phyloP scores from a whole-genome alignment of 1,140 invertebrate genomes.

The Pachyrhynchus sulphureomaculatus region DNA sequence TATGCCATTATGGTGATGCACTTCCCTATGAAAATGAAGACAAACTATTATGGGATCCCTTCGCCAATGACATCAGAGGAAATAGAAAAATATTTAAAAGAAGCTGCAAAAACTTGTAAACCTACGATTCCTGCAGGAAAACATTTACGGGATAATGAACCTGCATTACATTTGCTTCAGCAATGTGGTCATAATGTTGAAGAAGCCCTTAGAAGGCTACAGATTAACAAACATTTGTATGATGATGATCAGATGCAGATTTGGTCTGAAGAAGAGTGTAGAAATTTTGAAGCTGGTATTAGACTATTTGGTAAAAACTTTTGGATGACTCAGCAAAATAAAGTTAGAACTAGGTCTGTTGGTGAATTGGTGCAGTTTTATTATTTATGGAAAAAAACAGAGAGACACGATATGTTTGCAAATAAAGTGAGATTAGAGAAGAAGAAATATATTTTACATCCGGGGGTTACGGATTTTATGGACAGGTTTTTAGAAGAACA shows the following conservation, averaged over 20 bases:
- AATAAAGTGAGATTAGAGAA: conserved; percentile 79
- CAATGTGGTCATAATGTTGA: conserved; percentile 93
- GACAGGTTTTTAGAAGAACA: conserved; percentile 47
- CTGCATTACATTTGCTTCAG: conserved; percentile 84
- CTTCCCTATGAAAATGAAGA: conserved; percentile 88
- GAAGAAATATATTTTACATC: conserved; percentile 82
- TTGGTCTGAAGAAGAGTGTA: conserved; percentile 96
- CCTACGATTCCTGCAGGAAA: conserved; percentile 65
- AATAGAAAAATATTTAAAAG: conserved; percentile 77
- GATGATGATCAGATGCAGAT: conserved; percentile 70
- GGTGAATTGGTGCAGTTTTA: conserved; percentile 96
- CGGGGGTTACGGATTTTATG: conserved; percentile 82
- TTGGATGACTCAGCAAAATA: conserved; percentile 88
- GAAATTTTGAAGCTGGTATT: conserved; percentile 92
- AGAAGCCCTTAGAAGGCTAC: conserved; percentile 72
- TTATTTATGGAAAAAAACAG: conserved; percentile 98
- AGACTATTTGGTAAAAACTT: conserved; percentile 94
- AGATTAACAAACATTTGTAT: conserved; percentile 72
- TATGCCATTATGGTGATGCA: conserved; percentile 82
- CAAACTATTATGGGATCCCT: conserved; percentile 90
- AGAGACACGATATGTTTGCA: conserved; percentile 89
- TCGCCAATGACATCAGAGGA: conserved; percentile 69
- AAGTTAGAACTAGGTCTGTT: conserved; percentile 88
- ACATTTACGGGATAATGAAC: conserved; percentile 88
- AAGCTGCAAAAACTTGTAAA: conserved; percentile 60